Percentiles rank a stretch among this genome's conserved stretches.
Conservation (phyloP, 2,113 vertebrate species). For the Podarcis raffonei region DNA sequence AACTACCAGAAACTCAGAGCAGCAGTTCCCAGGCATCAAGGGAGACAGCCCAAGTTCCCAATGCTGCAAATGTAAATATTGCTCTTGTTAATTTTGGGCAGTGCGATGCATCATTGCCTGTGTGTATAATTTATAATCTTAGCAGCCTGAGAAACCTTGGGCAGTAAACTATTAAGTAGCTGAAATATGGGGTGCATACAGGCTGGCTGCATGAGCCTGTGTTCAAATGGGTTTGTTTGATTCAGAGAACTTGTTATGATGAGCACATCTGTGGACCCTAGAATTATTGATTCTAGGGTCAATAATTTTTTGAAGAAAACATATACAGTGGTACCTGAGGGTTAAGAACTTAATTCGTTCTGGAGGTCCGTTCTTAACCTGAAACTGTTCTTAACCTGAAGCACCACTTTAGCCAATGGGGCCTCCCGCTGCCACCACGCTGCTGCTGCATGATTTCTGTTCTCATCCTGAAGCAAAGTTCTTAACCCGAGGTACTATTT, state of each 20-base stretch:
- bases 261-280: background rate
- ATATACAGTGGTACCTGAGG: too few species aligned
- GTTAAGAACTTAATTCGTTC: too few species aligned
- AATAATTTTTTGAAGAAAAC: background rate
- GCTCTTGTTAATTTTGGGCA: conserved; percentile 49
- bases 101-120: conserved; percentile 49
- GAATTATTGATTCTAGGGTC: background rate
- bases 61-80: conserved; percentile 50
- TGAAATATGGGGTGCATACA: background rate
- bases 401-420: too few species aligned
- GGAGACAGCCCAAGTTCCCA: conserved; percentile 30
- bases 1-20: conserved; percentile 31
- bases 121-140: conserved; percentile 19
- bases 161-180: background rate
- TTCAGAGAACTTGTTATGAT: background rate
- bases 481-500: too few species aligned
- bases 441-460: too few species aligned
- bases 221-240: background rate
- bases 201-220: background rate
- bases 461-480: too few species aligned
- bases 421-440: too few species aligned
- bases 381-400: too few species aligned
- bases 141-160: conserved; percentile 32
- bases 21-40: conserved; percentile 36
- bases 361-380: too few species aligned